Base-by-base conservation (phyloP, 2,888 invertebrate genomes). In the Brachypterus glaber region DNA sequence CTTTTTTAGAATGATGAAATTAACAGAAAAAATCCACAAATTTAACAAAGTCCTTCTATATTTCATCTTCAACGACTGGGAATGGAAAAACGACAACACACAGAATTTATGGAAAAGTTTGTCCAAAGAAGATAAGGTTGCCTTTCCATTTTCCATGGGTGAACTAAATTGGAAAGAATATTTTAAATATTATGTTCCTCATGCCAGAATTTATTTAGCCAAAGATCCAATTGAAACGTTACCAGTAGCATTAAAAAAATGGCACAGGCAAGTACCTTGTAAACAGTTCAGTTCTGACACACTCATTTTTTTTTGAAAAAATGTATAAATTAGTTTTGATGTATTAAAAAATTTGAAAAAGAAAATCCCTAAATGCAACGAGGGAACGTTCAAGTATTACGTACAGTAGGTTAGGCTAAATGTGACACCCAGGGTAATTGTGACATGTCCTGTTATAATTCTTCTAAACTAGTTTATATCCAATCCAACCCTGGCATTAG, bases 211-310 rank as follows among this genome's bases (percentile, higher is more conserved):
- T 2, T 87, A 81, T 57, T 65, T 88, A n/a, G 64, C 88, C 31
- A 85, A 87, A 52, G 88, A 89, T 55, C 79, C 82, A 18, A 59
- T 80, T 1, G 76, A 77, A 1, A 80, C 82, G 0, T 61, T 85
- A 33, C 78, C 79, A 1, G 72, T 76, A 50, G 82, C 78, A 13
- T 32, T 24, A 3, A 35, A 35, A 14, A 39, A 35, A 11, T 39
- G 30, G 11, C 24, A 15, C 8, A 30, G 35, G 39, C 35, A 2
- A 12, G 9, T 26, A 2, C 12, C 21, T 8, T 30, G n/a, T n/a
- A n/a, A n/a, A n/a, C n/a, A n/a, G n/a, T n/a, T n/a, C n/a, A n/a
- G n/a, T n/a, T n/a, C n/a, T n/a, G n/a, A n/a, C n/a, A n/a, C n/a
- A n/a, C n/a, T n/a, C n/a, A n/a, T n/a, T n/a, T n/a, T n/a, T n/a